Base-by-base conservation (phyloP, 2,888 invertebrate genomes). In the Rhagophthalmus giganteus region DNA sequence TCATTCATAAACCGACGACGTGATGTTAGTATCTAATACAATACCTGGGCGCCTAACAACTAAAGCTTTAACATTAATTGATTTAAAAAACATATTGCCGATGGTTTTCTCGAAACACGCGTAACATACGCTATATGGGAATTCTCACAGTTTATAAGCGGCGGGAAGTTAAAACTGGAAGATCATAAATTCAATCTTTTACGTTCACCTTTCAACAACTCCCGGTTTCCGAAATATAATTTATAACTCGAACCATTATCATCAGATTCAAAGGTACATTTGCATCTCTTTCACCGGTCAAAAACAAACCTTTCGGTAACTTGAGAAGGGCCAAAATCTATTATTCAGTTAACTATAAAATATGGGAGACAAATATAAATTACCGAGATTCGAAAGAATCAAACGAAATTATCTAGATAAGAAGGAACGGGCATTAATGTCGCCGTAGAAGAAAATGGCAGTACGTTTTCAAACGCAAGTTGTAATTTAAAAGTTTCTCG, bases 341-440 rank as follows among this genome's bases (percentile, higher is more conserved):
- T 50, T 50, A 50, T 49, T 34, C 42, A 32, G 28, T 30, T 47
- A 34, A 9, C 27, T 30, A 31, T 24, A 48, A 48, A 48, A 48
- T 28, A 7, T n/a, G 14, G 25, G 34, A 30, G 49, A 49, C 49
- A 32, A 42, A 38, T 44, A 50, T 50, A 50, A 50, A 50, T 44
- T 50, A 50, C 15, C 24, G 10, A 2, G 7, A 9, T 10, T 42
- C 41, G 26, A 44, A 37, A 42, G 32, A 37, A 3, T 31, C 37
- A 49, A 49, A 42, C 49, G 42, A 49, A 49, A 49, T 45, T 51
- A 52, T 52, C 52, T 37, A 38, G 52, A 52, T 52, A 40, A 35
- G 28, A 28, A 25, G 5, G 13, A 20, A 47, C 46, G 46, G 46
- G 27, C 39, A 52, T 52, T 52, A 47, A 46, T 41, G 47, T 47